These are phyloP conservation scores for Camponotus fellah DNA, from an alignment of 2,888 invertebrate genomes.

Conservation along the genomic window DNA sequence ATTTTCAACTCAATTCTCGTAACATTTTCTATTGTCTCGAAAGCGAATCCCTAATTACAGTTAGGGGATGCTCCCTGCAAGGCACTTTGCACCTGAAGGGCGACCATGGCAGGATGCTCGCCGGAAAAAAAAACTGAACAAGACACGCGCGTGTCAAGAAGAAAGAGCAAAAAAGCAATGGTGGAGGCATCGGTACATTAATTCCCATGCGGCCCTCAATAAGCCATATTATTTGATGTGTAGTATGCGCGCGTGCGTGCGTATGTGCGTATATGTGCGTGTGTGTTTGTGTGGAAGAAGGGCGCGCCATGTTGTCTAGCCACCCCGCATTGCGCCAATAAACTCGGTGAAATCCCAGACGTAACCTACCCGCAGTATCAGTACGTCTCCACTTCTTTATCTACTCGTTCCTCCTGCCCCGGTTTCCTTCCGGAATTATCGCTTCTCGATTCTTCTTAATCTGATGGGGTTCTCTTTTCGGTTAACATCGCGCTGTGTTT, in stretches of 20 bases:
- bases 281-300: conserved; percentile 55
- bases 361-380: conserved; percentile 64
- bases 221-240: conserved; percentile 14
- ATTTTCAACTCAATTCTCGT: background rate
- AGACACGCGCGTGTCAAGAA: conserved; percentile 58
- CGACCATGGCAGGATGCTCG: conserved; percentile 18
- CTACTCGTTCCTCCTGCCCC: conserved; percentile 7
- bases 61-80: conserved; percentile 25
- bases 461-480: conserved; percentile 40
- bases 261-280: conserved; percentile 18
- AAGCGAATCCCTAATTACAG: conserved; percentile 34
- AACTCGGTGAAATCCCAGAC: conserved; percentile 82
- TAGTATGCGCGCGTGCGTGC: conserved; percentile 19
- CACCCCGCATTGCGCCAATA: conserved; percentile 84
- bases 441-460: conserved; percentile 30
- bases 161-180: conserved; percentile 53
- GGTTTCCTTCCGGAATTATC: conserved; percentile 27
- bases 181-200: conserved; percentile 49
- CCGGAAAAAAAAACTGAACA: conserved; percentile 45
- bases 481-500: background rate
- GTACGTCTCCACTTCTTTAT: conserved; percentile 44
- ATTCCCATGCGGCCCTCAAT: conserved; percentile 56
- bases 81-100: conserved; percentile 55
- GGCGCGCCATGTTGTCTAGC: conserved; percentile 84
- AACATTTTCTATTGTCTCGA: background rate